Evolutionary conservation across 2,797 vertebrate genomes (phyloP), one percentile per base, ranked within the genome.

Genomic region (Anolis apletophallus): DNA sequence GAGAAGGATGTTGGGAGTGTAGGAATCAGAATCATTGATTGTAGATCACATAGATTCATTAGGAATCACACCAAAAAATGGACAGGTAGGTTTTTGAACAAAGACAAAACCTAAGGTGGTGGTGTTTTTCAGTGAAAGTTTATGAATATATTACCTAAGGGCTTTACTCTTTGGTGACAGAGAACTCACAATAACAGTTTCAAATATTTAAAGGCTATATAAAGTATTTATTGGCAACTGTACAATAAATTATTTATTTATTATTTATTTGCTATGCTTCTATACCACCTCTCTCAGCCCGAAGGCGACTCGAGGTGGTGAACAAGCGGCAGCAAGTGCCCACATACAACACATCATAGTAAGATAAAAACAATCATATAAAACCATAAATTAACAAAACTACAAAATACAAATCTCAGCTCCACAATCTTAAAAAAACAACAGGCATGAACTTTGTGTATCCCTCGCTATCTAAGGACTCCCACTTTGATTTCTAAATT

Each of bases 151-250:
- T 57, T 59, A 72, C 19, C 68, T 29, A 50, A 36, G 8, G 32
- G 55, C n/a, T 32, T 80, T 52, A 34, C 26, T 73, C 19, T 85
- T 74, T 74, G 57, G 69, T 75, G 17, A 54, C 59, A 75, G 69
- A 74, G 57, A 36, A 82, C 26, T n/a, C 32, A 61, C 32, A 34
- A 34, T 50, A 59, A 69, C 78, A 76, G 59, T 55, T 81, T 68
- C 59, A 86, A 76, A 86, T 76, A 81, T 46, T 82, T 55, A 82
- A 80, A 76, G 2, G 26, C 21, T 7, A 26, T 5, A 81, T 80
- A 59, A 85, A 61, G 32, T 72, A 73, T 52, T 32, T 21, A 86
- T 29, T 86, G n/a, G 23, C 32, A 86, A 74, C 71, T 29, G 16
- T 73, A 40, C 32, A 86, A 29, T n/a, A n/a, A n/a, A n/a, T n/a